phyloP scores from a whole-genome alignment of 2,113 vertebrate genomes.

The Camarhynchus parvulus region DNA sequence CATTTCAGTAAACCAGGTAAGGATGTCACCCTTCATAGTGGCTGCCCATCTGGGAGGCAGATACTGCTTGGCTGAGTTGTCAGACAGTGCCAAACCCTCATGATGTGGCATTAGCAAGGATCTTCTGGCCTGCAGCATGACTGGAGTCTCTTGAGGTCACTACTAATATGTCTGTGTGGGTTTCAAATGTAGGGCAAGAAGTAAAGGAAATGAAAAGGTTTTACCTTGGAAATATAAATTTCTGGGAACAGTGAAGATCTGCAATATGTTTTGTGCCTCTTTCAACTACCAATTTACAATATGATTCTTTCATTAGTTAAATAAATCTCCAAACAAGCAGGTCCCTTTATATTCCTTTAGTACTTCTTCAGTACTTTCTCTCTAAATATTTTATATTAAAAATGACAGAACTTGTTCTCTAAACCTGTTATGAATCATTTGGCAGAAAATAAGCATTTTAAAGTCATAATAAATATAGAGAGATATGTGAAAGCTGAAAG shows the following conservation, averaged over 20 bases:
- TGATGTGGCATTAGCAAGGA: neutral
- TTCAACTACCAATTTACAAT: neutral
- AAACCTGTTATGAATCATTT: neutral
- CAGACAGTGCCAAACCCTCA: neutral
- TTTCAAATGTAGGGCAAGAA: neutral
- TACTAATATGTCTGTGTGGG: neutral
- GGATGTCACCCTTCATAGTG: neutral
- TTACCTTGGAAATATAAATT: neutral
- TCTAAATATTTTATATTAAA: neutral
- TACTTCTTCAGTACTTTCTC: neutral
- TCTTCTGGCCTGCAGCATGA: neutral
- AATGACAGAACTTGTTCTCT: neutral
- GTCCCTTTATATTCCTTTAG: neutral
- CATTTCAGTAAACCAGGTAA: slow-evolving; percentile 18
- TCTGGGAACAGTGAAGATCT: neutral
- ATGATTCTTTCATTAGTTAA: neutral
- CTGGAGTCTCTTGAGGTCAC: neutral
- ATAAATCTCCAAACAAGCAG: neutral
- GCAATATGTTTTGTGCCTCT: neutral
- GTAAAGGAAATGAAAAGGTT: neutral
- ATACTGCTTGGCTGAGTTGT: neutral
- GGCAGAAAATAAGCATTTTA: slow-evolving; percentile 6
- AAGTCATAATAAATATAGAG: neutral
- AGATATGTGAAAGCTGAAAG: neutral
- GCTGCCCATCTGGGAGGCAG: neutral